Evolutionary conservation across 2,797 vertebrate species (phyloP).

Genomic region (Gallirallus australis): DNA sequence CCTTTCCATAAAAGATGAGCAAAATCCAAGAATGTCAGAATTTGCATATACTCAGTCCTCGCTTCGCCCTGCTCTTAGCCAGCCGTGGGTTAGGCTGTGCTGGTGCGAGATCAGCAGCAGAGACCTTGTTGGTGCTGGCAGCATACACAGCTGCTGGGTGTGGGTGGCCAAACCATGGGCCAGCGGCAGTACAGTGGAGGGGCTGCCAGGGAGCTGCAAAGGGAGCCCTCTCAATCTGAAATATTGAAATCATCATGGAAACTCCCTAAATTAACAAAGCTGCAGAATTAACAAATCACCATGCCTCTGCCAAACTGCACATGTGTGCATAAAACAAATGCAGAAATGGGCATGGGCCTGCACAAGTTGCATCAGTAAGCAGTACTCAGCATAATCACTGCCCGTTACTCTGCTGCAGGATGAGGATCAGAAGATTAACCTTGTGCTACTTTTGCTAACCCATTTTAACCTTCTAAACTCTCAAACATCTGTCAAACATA

Average conservation of each 20-base stretch:
- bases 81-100: background rate
- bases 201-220: background rate
- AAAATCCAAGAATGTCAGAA: background rate
- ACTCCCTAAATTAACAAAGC: background rate
- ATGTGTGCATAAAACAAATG: accelerated
- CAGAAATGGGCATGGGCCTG: accelerated
- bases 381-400: background rate
- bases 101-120: background rate
- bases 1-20: background rate
- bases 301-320: background rate
- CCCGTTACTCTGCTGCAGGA: background rate
- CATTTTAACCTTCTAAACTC: background rate
- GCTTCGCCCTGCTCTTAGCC: background rate
- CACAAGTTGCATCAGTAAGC: background rate
- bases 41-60: background rate
- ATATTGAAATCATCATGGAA: background rate
- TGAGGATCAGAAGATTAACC: background rate
- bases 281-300: background rate
- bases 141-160: accelerated
- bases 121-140: accelerated
- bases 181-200: background rate
- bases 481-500: background rate
- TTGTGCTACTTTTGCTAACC: background rate
- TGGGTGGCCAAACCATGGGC: accelerated
- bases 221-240: background rate